Percentiles rank a stretch among this genome's conserved stretches.
These are phyloP conservation scores for Rhagonycha lutea DNA, from an alignment of 2,888 invertebrate species.

Conservation along the genomic window DNA sequence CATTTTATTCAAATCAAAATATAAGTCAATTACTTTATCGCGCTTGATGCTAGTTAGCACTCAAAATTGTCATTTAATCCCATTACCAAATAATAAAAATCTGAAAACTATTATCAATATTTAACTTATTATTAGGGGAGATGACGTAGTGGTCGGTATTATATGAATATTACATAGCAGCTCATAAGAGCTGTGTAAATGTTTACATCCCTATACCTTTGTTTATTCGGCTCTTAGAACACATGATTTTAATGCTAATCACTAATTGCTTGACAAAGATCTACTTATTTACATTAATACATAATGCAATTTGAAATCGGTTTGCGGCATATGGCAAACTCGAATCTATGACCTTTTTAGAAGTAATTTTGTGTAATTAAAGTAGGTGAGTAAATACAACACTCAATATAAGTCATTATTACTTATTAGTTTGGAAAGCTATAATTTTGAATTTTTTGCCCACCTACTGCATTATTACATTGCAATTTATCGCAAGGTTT, in stretches of 20 bases:
- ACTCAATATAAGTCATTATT: not conserved
- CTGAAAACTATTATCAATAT: not conserved
- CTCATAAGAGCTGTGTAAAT: conserved; percentile 51
- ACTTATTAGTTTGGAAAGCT: not conserved
- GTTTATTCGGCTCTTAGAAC: conserved; percentile 45
- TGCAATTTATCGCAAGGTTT: not conserved
- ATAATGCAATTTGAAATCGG: not conserved
- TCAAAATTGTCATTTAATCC: not conserved
- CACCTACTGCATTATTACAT: not conserved
- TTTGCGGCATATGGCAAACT: not conserved
- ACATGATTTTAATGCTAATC: conserved; percentile 46
- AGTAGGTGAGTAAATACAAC: not conserved
- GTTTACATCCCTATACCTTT: conserved; percentile 47
- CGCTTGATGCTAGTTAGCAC: not conserved
- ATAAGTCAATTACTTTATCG: not conserved
- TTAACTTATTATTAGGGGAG: conserved; percentile 12
- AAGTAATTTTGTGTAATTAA: not conserved
- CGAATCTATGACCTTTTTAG: not conserved
- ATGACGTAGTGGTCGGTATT: conserved; percentile 30
- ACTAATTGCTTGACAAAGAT: conserved; percentile 40
- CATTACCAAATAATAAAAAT: not conserved
- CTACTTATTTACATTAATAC: conserved; percentile 3
- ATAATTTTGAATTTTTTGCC: not conserved
- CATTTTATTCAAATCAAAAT: not conserved
- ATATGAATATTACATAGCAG: conserved; percentile 41